Percentiles rank a stretch among this genome's conserved stretches.
phyloP scores from a whole-genome alignment of 2,888 invertebrate genomes.

The Adela reaumurella region DNA sequence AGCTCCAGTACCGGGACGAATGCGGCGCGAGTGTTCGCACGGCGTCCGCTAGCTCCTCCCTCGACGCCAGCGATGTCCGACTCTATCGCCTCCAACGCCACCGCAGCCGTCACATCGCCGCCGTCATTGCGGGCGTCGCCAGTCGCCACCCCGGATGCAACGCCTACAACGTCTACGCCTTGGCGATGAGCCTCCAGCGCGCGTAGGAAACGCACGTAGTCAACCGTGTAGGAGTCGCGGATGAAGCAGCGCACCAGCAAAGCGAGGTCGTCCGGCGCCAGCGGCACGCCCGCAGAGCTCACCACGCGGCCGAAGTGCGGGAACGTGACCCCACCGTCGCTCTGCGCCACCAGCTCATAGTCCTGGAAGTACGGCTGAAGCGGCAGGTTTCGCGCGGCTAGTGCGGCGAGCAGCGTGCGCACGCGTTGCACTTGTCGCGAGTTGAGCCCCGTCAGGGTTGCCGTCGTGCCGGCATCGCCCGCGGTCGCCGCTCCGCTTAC shows the following conservation, averaged over 20 bases:
- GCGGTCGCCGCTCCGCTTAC: slow-evolving; percentile 40
- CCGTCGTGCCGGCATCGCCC: slow-evolving; percentile 71
- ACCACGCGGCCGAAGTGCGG: slow-evolving; percentile 73
- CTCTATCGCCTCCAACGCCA: slow-evolving; percentile 23
- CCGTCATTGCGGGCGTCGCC: slow-evolving; percentile 48
- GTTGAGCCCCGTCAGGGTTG: slow-evolving; percentile 62
- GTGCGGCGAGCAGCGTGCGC: slow-evolving; percentile 68
- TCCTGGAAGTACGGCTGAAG: slow-evolving; percentile 73
- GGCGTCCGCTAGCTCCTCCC: slow-evolving; percentile 59
- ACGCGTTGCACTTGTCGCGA: slow-evolving; percentile 64
- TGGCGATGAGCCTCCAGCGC: slow-evolving; percentile 66
- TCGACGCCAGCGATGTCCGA: slow-evolving; percentile 13
- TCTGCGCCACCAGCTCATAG: slow-evolving; percentile 69
- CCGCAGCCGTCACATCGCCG: slow-evolving; percentile 35
- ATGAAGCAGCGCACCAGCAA: slow-evolving; percentile 71
- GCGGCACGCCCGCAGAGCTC: slow-evolving; percentile 64
- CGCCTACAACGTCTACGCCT: slow-evolving; percentile 61
- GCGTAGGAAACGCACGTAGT: slow-evolving; percentile 72
- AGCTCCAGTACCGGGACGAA: slow-evolving; percentile 34
- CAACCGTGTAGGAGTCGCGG: slow-evolving; percentile 72
- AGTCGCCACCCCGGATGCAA: slow-evolving; percentile 68
- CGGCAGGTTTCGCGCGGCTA: slow-evolving; percentile 64
- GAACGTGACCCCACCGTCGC: slow-evolving; percentile 71
- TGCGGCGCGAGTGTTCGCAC: slow-evolving; percentile 40
- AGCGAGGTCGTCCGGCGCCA: slow-evolving; percentile 70